A percentile compares a stretch with the other conserved stretches of the same genome.
Conservation (phyloP, 2,797 vertebrate genomes). For the Manis crassicaudata region DNA sequence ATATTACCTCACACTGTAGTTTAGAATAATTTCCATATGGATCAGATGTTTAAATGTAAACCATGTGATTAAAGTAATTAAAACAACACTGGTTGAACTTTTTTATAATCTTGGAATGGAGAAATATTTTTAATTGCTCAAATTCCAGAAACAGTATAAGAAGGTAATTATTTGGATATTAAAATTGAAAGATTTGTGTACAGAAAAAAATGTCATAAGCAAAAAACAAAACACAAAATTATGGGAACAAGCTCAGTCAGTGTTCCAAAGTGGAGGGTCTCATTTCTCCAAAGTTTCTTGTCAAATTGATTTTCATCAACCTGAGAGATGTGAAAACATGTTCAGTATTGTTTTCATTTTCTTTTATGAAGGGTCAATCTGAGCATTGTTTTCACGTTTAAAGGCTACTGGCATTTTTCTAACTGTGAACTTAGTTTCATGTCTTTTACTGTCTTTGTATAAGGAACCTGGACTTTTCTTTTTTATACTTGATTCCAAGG, state of each 20-base stretch:
- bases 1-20: neutral
- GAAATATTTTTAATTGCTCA: neutral
- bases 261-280: neutral
- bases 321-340: neutral
- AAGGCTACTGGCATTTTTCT: neutral
- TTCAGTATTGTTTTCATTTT: neutral
- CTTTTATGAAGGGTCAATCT: neutral
- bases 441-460: neutral
- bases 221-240: no score
- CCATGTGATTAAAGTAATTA: neutral
- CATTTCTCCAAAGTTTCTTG: neutral
- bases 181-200: neutral
- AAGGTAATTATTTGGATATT: neutral
- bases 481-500: neutral
- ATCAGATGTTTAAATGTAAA: neutral
- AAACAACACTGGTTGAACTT: neutral
- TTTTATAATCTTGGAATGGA: neutral
- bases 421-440: neutral
- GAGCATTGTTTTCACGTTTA: neutral
- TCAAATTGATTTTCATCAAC: neutral
- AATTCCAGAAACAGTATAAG: neutral
- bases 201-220: neutral
- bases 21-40: neutral
- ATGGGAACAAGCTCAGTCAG: no score
- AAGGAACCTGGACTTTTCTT: neutral